phyloP scores from a whole-genome alignment of 2,113 vertebrate genomes.

The Arothron firmamentum region DNA sequence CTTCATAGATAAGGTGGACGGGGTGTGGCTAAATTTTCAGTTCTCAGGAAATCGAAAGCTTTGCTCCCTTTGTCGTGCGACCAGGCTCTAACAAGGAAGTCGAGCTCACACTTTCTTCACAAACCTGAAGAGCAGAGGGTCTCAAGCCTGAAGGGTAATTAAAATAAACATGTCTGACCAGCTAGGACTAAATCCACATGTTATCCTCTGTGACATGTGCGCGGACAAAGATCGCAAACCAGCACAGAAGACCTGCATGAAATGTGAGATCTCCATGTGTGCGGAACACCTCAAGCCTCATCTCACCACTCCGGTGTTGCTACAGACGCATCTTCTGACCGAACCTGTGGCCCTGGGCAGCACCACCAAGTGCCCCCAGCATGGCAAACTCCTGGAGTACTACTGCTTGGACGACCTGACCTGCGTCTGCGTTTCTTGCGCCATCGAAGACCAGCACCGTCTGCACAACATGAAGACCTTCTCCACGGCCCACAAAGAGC shows the following conservation, averaged over 20 bases:
- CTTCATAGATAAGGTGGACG: too few relatives aligned
- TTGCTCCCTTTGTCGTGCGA: too few relatives aligned
- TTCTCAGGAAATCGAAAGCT: too few relatives aligned
- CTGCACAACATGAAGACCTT: constrained; percentile 68
- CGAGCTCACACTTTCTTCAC: background rate
- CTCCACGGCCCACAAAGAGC: constrained; percentile 57
- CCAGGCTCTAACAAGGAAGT: too few relatives aligned
- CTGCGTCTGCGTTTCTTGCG: constrained; percentile 62
- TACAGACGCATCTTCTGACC: constrained; percentile 67
- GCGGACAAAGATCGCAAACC: constrained; percentile 25
- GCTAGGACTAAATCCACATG: background rate
- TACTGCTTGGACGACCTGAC: constrained; percentile 62
- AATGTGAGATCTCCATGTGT: constrained; percentile 73
- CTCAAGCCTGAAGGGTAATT: background rate
- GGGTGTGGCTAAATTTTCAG: too few relatives aligned
- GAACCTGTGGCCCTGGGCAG: constrained; percentile 35
- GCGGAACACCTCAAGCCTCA: constrained; percentile 69
- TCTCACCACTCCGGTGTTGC: constrained; percentile 56
- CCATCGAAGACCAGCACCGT: constrained; percentile 51
- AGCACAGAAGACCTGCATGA: constrained; percentile 72
- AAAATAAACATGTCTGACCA: constrained; percentile 41
- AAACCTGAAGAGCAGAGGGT: background rate
- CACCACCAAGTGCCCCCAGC: constrained; percentile 59
- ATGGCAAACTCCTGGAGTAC: constrained; percentile 68
- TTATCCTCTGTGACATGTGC: constrained; percentile 67